These are phyloP conservation scores for Sternotherus odoratus DNA, from an alignment of 2,797 vertebrate species.

Conservation along the genomic window DNA sequence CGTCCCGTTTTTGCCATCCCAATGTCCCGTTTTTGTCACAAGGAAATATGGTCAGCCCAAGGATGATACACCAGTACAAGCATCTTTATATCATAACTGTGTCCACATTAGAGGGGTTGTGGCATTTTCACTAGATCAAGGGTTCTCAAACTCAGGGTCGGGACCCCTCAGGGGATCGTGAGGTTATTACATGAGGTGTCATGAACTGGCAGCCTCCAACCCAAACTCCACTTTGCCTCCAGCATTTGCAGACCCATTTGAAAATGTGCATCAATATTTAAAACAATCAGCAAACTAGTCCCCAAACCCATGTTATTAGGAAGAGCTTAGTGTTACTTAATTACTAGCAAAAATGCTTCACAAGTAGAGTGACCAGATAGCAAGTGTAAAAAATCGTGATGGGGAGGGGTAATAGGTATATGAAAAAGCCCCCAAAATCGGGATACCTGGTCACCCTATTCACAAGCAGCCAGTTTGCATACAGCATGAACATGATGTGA, in stretches of 20 bases:
- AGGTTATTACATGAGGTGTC: too few relatives aligned
- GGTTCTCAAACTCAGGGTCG: neutral
- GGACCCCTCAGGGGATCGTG: too few relatives aligned
- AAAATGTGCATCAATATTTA: constrained; percentile 56
- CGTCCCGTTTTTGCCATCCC: too few relatives aligned
- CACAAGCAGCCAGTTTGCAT: constrained; percentile 13
- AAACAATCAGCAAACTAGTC: constrained; percentile 51
- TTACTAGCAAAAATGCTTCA: constrained; percentile 17
- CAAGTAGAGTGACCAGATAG: neutral
- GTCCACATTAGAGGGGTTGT: neutral
- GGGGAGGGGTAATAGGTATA: too few relatives aligned
- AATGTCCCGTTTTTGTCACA: too few relatives aligned
- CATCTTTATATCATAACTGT: neutral
- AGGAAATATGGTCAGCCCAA: too few relatives aligned
- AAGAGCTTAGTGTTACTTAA: neutral
- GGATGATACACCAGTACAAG: neutral
- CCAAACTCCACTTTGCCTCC: too few relatives aligned
- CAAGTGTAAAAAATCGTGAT: too few relatives aligned
- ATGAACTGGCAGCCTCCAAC: too few relatives aligned
- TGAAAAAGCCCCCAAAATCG: too few relatives aligned
- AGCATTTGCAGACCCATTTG: constrained; percentile 1
- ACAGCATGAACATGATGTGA: constrained; percentile 29
- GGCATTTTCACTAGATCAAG: neutral
- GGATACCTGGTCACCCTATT: neutral
- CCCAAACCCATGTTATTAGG: constrained; percentile 44